These are phyloP conservation scores for Gari tellinella DNA, from an alignment of 2,888 invertebrate genomes.

Conservation along the genomic window DNA sequence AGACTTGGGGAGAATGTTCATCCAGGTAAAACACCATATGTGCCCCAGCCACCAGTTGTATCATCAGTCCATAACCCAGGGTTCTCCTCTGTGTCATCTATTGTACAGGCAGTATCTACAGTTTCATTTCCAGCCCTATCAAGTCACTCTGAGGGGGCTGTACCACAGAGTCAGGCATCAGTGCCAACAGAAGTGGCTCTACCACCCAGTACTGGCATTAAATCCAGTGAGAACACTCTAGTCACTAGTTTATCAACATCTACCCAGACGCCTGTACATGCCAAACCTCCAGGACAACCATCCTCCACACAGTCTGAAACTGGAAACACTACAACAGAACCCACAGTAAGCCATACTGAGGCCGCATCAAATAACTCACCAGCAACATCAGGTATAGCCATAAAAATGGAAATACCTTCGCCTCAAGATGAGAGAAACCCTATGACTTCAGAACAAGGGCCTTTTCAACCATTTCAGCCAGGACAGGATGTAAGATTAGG, in stretches of 20 bases:
- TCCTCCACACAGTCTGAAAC: no score
- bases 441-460: background rate
- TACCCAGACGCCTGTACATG: constrained; percentile 43
- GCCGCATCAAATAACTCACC: background rate
- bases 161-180: constrained; percentile 13
- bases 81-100: constrained; percentile 57
- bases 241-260: constrained; percentile 23
- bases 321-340: no score
- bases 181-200: constrained; percentile 47
- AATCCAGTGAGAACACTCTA: constrained; percentile 22
- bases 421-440: background rate
- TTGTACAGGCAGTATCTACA: constrained; percentile 57
- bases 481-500: constrained; percentile 15
- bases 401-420: background rate
- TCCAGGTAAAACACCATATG: constrained; percentile 18
- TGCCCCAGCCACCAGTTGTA: constrained; percentile 8
- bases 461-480: constrained; percentile 20
- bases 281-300: background rate
- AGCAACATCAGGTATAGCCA: background rate
- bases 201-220: constrained; percentile 44
- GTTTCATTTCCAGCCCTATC: constrained; percentile 48
- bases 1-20: constrained; percentile 41
- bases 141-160: constrained; percentile 20
- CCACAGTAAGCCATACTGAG: no score
- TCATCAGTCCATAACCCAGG: constrained; percentile 26